Percentiles rank a stretch among this genome's conserved stretches.
These are phyloP conservation scores for Pyrocephalus nanus DNA, from an alignment of 2,797 vertebrate species.

Conservation along the genomic window DNA sequence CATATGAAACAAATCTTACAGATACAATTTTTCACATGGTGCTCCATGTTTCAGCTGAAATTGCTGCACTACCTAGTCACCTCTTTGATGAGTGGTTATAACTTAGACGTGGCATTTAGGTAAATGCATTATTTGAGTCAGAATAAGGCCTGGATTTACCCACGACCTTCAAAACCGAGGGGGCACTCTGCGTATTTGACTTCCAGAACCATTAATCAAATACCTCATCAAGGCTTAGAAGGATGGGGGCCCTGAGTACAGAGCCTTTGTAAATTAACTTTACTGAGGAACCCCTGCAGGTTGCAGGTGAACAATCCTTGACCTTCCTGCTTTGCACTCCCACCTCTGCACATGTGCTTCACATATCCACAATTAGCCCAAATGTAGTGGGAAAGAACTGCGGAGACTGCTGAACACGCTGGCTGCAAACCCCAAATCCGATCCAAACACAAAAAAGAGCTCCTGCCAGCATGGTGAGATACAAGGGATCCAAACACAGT, in stretches of 20 bases:
- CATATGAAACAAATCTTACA: constrained; percentile 69
- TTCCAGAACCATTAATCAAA: constrained; percentile 59
- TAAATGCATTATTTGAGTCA: not conserved
- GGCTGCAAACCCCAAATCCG: not conserved
- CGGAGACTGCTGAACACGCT: not conserved
- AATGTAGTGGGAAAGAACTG: not conserved
- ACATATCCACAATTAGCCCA: not conserved
- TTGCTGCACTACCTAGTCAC: not conserved
- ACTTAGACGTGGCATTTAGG: constrained; percentile 19
- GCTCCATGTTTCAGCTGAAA: constrained; percentile 47
- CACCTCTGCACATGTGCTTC: constrained; percentile 23
- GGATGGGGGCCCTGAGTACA: not conserved
- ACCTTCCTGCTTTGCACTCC: not conserved
- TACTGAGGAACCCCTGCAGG: constrained; percentile 6
- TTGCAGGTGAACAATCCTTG: constrained; percentile 34
- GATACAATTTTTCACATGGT: constrained; percentile 67
- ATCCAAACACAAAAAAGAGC: not conserved
- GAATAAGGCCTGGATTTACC: constrained; percentile 34
- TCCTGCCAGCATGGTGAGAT: not conserved
- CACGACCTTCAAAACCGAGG: constrained; percentile 16
- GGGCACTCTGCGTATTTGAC: not conserved
- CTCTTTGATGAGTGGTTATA: constrained; percentile 5
- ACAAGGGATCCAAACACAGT: not conserved
- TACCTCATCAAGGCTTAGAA: constrained; percentile 25
- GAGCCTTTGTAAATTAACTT: constrained; percentile 43